These are phyloP conservation scores for Nothocercus julius DNA, from an alignment of 2,113 vertebrate species.

Conservation along the genomic window DNA sequence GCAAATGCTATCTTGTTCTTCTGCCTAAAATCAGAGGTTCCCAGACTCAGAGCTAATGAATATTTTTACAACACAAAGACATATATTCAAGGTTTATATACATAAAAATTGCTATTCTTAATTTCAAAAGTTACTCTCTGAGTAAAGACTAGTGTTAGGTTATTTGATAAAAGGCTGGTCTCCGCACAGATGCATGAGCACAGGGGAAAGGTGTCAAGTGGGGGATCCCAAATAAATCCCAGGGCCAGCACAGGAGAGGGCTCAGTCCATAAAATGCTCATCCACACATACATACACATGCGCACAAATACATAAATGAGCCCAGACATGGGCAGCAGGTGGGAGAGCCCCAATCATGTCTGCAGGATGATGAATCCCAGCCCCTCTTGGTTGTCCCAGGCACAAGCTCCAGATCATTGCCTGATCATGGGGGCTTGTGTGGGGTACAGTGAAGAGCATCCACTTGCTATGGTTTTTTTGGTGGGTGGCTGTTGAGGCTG, in stretches of 20 bases:
- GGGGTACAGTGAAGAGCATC: no score
- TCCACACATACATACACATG: neutral
- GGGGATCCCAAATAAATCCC: neutral
- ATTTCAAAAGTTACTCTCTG: neutral
- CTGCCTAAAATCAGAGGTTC: neutral
- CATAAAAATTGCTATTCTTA: neutral
- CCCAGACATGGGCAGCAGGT: neutral
- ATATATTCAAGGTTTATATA: neutral
- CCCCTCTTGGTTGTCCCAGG: no score
- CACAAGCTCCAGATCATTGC: no score
- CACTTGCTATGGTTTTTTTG: no score
- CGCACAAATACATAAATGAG: neutral
- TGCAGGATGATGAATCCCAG: no score
- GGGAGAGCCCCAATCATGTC: no score
- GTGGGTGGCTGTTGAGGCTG: no score
- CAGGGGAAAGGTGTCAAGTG: neutral
- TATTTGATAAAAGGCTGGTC: neutral
- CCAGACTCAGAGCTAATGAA: neutral
- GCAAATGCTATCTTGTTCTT: neutral
- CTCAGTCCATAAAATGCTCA: accelerated
- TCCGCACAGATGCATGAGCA: neutral
- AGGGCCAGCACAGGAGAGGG: neutral
- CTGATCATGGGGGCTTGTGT: no score
- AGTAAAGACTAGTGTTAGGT: neutral
- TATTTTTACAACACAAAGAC: neutral